phyloP scores from a whole-genome alignment of 1,140 invertebrate species.

The Hypothenemus hampei region DNA sequence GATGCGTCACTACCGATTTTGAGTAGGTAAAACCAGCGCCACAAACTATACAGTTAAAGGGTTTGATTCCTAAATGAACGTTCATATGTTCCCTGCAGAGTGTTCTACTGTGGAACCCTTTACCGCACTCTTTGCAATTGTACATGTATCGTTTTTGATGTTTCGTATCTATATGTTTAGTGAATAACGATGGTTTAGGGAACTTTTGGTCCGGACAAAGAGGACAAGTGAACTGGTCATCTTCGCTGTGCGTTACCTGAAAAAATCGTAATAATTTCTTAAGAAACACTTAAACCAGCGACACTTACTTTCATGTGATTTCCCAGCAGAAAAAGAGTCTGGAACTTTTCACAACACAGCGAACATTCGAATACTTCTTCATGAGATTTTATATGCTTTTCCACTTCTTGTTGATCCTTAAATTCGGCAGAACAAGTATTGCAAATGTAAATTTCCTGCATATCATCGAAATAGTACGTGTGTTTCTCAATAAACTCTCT shows the following conservation, averaged over 20 bases:
- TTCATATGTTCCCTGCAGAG: conserved; percentile 53
- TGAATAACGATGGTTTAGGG: conserved; percentile 29
- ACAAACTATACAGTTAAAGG: conserved; percentile 48
- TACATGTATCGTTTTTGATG: conserved; percentile 44
- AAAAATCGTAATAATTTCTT: background rate
- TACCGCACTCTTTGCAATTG: conserved; percentile 50
- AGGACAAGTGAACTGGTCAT: conserved; percentile 29
- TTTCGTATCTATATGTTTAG: conserved; percentile 34
- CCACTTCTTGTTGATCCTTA: conserved; percentile 30
- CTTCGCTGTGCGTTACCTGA: conserved; percentile 25
- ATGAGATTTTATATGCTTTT: conserved; percentile 32
- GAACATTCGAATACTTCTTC: conserved; percentile 32
- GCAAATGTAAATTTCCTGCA: conserved; percentile 34
- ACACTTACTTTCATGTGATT: conserved; percentile 27
- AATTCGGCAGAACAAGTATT: conserved; percentile 36
- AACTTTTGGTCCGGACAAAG: conserved; percentile 32
- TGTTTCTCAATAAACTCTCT: conserved; percentile 22
- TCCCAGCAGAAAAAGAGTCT: conserved; percentile 32
- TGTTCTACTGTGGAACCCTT: conserved; percentile 45
- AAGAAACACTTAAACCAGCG: background rate
- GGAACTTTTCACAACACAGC: conserved; percentile 32
- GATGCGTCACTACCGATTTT: conserved; percentile 34
- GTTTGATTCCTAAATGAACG: conserved; percentile 63
- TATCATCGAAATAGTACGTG: conserved; percentile 33
- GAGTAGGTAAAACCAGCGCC: conserved; percentile 35